Conservation (phyloP, 64 coral and sea anemone genomes). For the Astreopora myriophthalma region DNA sequence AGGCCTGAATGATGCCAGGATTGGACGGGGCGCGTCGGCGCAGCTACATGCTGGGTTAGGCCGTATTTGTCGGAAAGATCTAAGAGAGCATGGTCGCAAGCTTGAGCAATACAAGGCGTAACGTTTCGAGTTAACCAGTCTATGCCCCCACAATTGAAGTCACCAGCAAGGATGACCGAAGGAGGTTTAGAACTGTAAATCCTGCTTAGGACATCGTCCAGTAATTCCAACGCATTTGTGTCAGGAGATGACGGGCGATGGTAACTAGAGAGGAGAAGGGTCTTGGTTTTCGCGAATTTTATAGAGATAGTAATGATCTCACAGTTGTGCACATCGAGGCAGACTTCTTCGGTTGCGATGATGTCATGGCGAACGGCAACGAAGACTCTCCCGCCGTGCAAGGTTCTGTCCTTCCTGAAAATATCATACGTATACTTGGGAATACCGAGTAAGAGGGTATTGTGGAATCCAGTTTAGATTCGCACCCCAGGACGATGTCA, state of each 20-base stretch:
- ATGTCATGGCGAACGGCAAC: conserved; percentile 50
- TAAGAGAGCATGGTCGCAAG: neutral
- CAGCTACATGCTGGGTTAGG: neutral
- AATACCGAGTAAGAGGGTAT: conserved; percentile 56
- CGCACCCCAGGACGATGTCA: conserved; percentile 37
- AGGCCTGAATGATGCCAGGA: neutral
- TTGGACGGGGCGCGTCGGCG: neutral
- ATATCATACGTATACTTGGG: conserved; percentile 58
- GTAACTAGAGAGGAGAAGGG: conserved; percentile 49
- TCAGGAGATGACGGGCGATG: conserved; percentile 50
- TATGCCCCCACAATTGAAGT: conserved; percentile 43
- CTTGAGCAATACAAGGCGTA: neutral
- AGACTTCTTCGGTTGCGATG: conserved; percentile 37
- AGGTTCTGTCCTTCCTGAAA: conserved; percentile 63
- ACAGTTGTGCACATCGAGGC: conserved; percentile 21
- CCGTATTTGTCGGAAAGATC: conserved; percentile 9
- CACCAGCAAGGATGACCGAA: conserved; percentile 33
- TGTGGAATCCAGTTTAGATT: conserved; percentile 47
- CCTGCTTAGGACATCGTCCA: conserved; percentile 53
- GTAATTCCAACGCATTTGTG: conserved; percentile 16
- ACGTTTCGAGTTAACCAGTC: neutral
- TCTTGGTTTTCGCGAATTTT: conserved; percentile 25
- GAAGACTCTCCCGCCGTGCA: conserved; percentile 37
- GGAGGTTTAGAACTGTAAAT: conserved; percentile 14
- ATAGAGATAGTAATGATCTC: conserved; percentile 54